phyloP scores from a whole-genome alignment of 2,113 vertebrate genomes.

The Osmerus mordax region DNA sequence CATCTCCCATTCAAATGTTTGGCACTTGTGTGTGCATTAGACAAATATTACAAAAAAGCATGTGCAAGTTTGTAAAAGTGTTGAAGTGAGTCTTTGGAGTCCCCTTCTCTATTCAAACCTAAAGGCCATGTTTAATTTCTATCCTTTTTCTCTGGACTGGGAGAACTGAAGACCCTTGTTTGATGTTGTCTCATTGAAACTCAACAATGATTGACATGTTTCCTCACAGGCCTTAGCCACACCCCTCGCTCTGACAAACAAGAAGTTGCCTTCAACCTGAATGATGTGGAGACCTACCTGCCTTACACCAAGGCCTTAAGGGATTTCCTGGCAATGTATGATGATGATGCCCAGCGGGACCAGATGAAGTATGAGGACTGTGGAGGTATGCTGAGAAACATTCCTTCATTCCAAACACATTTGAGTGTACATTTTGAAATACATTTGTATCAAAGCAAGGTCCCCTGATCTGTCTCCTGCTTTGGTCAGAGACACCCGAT shows the following conservation, averaged over 20 bases:
- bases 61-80: no score
- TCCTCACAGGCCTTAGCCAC: conserved; percentile 66
- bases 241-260: conserved; percentile 65
- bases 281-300: conserved; percentile 62
- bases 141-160: no score
- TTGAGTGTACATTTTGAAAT: background rate
- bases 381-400: conserved; percentile 67
- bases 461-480: background rate
- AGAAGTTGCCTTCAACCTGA: conserved; percentile 76
- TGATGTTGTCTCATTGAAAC: background rate
- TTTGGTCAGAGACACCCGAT: conserved; percentile 61
- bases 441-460: no score
- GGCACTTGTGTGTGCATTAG: no score
- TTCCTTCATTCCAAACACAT: no score
- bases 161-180: no score
- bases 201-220: background rate
- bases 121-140: no score
- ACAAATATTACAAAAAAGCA: no score
- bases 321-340: conserved; percentile 76
- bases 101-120: no score
- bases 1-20: no score
- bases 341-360: conserved; percentile 60
- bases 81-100: background rate
- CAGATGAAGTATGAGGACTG: conserved; percentile 81
- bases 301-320: conserved; percentile 69